phyloP scores from a whole-genome alignment of 2,113 vertebrate species.

The Melanerpes aurifrons region DNA sequence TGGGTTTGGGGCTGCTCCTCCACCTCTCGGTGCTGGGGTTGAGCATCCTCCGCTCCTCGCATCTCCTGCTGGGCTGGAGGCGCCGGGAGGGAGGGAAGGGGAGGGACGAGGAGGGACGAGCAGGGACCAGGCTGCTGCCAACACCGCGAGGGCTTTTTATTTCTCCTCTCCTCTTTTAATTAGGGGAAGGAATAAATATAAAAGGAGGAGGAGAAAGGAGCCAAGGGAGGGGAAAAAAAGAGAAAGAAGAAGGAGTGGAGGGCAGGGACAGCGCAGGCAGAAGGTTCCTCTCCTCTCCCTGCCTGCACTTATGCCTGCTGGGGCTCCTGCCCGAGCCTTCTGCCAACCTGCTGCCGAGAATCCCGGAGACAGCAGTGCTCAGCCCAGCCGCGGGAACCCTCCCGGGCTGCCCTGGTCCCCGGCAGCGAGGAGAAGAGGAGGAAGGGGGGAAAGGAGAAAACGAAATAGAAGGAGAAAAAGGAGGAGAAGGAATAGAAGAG shows the following conservation, averaged over 20 bases:
- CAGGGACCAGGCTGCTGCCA: background rate
- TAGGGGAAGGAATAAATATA: slow-evolving; percentile 46
- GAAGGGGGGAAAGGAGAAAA: no score
- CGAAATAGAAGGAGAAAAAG: no score
- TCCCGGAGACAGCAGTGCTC: background rate
- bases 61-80: no score
- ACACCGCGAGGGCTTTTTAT: no score
- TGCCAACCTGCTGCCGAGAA: slow-evolving; percentile 34
- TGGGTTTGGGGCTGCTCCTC: no score
- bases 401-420: no score
- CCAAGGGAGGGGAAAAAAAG: background rate
- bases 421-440: no score
- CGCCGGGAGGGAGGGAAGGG: slow-evolving; percentile 18
- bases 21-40: no score
- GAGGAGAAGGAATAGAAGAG: no score
- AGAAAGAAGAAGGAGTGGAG: background rate
- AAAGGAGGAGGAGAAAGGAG: slow-evolving; percentile 37
- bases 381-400: background rate
- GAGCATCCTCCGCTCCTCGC: no score
- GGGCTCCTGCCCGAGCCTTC: background rate
- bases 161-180: background rate
- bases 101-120: slow-evolving; percentile 12
- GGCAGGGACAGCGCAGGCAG: background rate
- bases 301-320: slow-evolving; percentile 55
- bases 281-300: background rate